phyloP scores from a whole-genome alignment of 2,888 invertebrate species.

The Disparrhopalites patrizii region DNA sequence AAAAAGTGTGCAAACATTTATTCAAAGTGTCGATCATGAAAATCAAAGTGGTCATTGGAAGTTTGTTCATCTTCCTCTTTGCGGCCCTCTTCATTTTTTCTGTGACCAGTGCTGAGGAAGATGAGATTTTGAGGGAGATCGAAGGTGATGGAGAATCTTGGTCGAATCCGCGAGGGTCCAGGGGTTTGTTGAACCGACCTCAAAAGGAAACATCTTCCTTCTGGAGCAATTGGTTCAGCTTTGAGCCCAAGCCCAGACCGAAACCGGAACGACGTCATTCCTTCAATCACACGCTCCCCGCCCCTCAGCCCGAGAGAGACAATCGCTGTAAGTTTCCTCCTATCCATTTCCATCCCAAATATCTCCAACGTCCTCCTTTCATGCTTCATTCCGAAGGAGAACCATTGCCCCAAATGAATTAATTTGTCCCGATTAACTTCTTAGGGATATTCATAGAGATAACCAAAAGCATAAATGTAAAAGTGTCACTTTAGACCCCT shows the following conservation, averaged over 20 bases:
- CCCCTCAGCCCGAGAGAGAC: constrained; percentile 35
- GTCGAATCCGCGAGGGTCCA: neutral
- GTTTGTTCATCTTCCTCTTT: constrained; percentile 26
- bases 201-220: constrained; percentile 43
- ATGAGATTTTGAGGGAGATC: neutral
- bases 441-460: too few species aligned
- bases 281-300: neutral
- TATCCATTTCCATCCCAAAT: neutral
- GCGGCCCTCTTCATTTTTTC: constrained; percentile 19
- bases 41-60: constrained; percentile 18
- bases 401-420: too few species aligned
- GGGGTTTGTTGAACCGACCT: constrained; percentile 19
- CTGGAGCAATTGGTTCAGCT: constrained; percentile 40
- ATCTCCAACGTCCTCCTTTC: neutral
- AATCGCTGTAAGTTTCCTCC: constrained; percentile 23
- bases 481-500: too few species aligned
- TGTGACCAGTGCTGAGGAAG: constrained; percentile 11
- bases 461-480: too few species aligned
- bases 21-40: too few species aligned
- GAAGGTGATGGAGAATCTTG: constrained; percentile 10
- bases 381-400: too few species aligned
- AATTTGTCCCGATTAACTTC: too few species aligned
- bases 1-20: too few species aligned
- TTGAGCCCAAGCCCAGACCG: neutral
- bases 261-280: neutral